Evolutionary conservation across 2,797 vertebrate genomes (phyloP).

Genomic region (Typhlichthys subterraneus): DNA sequence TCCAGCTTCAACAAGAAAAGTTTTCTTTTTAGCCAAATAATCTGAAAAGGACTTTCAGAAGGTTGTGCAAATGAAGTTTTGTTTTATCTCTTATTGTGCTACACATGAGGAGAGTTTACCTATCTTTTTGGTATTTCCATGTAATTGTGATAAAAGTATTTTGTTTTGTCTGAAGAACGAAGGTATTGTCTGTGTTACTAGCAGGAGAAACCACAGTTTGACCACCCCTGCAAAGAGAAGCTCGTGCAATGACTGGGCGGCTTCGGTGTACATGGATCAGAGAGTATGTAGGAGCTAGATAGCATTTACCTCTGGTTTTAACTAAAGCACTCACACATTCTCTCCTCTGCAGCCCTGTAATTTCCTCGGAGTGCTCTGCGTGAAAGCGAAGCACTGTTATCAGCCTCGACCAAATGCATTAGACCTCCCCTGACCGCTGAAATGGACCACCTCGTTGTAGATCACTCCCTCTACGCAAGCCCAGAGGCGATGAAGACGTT

Average conservation of each 20-base stretch:
- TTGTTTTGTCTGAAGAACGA: too few species aligned
- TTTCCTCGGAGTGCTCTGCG: conserved; percentile 71
- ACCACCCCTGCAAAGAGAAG: conserved; percentile 61
- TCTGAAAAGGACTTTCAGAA: too few species aligned
- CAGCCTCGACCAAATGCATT: conserved; percentile 73
- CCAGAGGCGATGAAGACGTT: conserved; percentile 63
- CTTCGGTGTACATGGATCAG: conserved; percentile 61
- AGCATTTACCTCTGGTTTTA: conserved; percentile 76
- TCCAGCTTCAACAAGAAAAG: too few species aligned
- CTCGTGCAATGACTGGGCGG: conserved; percentile 60
- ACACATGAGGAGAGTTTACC: too few species aligned
- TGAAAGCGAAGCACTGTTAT: conserved; percentile 75
- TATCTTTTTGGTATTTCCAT: too few species aligned
- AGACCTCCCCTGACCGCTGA: conserved; percentile 71
- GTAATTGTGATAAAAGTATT: too few species aligned
- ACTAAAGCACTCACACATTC: conserved; percentile 75
- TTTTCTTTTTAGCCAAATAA: too few species aligned
- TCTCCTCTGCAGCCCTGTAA: conserved; percentile 70
- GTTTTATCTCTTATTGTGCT: too few species aligned
- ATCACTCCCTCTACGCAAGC: conserved; percentile 60
- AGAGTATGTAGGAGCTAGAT: conserved; percentile 72
- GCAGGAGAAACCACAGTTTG: conserved; percentile 53
- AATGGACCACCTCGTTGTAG: conserved; percentile 67
- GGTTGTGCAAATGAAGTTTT: too few species aligned
- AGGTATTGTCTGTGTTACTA: too few species aligned